Evolutionary conservation across 2,888 invertebrate genomes (phyloP).

Genomic region (Perizoma affinitatum): DNA sequence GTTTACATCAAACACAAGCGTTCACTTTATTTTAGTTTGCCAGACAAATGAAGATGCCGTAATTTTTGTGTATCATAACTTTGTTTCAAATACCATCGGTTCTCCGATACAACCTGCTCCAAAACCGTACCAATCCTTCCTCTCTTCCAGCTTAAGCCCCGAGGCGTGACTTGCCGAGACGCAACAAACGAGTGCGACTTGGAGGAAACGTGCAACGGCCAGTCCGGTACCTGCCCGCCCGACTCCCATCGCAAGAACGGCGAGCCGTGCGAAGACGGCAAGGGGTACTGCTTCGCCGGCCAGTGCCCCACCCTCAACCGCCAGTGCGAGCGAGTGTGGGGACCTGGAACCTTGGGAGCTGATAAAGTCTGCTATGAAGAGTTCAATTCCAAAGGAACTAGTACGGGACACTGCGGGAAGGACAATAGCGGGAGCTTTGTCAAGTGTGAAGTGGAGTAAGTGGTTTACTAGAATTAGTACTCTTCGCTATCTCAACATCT

Average conservation of each 20-base stretch:
- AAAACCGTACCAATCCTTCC: too few species aligned
- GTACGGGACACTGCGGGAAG: slow-evolving; percentile 97
- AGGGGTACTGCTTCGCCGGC: slow-evolving; percentile 96
- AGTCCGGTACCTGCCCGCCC: slow-evolving; percentile 93
- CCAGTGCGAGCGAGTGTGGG: slow-evolving; percentile 98
- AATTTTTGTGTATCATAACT: too few species aligned
- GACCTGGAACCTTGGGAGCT: slow-evolving; percentile 91
- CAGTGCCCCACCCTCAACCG: slow-evolving; percentile 93
- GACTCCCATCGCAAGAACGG: slow-evolving; percentile 98
- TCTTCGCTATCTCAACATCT: too few species aligned
- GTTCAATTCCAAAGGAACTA: slow-evolving; percentile 97
- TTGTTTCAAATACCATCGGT: too few species aligned
- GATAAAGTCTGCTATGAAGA: slow-evolving; percentile 96
- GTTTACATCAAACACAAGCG: too few species aligned
- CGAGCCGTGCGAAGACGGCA: slow-evolving; percentile 89
- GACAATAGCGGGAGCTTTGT: slow-evolving; percentile 89
- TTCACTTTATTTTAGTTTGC: too few species aligned
- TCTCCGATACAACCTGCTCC: too few species aligned
- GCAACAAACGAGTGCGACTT: slow-evolving; percentile 97
- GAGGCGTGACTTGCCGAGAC: slow-evolving; percentile 93
- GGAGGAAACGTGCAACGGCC: slow-evolving; percentile 96
- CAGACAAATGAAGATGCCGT: too few species aligned
- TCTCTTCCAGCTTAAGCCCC: slow-evolving; percentile 85
- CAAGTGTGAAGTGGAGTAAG: slow-evolving; percentile 94
- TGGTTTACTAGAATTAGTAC: slow-evolving; percentile 41